phyloP scores from a whole-genome alignment of 2,888 invertebrate species.

The Chrysolina haemoptera region DNA sequence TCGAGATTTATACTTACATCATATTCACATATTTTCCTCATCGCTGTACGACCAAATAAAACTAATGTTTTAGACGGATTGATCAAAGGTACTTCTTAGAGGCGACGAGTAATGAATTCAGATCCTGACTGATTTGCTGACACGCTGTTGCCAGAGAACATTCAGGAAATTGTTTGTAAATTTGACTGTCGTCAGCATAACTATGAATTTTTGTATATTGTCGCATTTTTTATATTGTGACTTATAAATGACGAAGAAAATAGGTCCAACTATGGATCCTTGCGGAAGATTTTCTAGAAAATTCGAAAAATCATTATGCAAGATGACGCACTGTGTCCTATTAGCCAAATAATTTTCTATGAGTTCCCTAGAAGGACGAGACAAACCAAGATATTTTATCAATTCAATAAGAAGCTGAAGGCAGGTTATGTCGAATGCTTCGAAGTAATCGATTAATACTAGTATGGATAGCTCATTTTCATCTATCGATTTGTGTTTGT shows the following conservation, averaged over 20 bases:
- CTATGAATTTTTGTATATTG: neutral
- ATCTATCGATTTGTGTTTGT: too few relatives aligned
- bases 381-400: neutral
- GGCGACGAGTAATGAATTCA: neutral
- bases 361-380: neutral
- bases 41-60: neutral
- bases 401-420: neutral
- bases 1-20: neutral
- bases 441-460: conserved; percentile 11
- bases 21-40: neutral
- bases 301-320: neutral
- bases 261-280: neutral
- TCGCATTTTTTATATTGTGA: neutral
- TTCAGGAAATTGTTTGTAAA: neutral
- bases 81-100: neutral
- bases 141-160: neutral
- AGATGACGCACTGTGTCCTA: neutral
- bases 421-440: conserved; percentile 10
- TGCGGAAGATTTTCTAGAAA: neutral
- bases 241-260: neutral
- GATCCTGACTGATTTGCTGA: neutral
- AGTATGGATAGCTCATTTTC: too few relatives aligned
- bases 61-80: neutral
- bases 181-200: neutral
- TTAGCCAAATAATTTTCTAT: neutral